Conservation (phyloP, 2,888 invertebrate genomes). For the Nymphalis urticae region DNA sequence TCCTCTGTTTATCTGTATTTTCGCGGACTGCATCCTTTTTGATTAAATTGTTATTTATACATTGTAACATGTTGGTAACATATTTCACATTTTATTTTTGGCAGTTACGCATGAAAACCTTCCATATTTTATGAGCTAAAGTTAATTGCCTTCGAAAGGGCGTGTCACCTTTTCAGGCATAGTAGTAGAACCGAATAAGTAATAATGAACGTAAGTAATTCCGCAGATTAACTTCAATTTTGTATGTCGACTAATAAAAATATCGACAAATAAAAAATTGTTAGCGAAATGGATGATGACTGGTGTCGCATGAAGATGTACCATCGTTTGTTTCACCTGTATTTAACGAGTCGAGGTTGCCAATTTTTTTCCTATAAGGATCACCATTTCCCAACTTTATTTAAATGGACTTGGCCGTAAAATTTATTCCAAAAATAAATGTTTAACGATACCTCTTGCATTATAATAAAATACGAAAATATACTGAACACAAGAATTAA, state of each 20-base stretch:
- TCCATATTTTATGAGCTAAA: conserved; percentile 28
- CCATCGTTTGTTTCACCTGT: background rate
- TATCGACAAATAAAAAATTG: too few relatives aligned
- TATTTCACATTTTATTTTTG: conserved; percentile 13
- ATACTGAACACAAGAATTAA: background rate
- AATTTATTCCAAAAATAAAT: background rate
- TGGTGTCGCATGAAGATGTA: background rate
- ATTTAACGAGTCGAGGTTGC: background rate
- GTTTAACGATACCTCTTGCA: background rate
- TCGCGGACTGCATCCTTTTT: conserved; percentile 23
- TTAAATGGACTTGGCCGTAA: background rate
- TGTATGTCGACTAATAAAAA: too few relatives aligned
- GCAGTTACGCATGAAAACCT: conserved; percentile 13
- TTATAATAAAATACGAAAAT: background rate
- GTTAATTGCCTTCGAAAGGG: conserved; percentile 33
- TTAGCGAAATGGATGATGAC: too few relatives aligned
- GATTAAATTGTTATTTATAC: conserved; percentile 8
- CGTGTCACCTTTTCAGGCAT: conserved; percentile 8
- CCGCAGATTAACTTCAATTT: background rate
- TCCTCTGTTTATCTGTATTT: conserved; percentile 8
- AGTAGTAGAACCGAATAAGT: background rate
- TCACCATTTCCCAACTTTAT: background rate
- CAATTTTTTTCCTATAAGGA: background rate
- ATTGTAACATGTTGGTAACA: background rate
- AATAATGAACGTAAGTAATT: background rate